A percentile compares a stretch with the other conserved stretches of the same genome.
These are phyloP conservation scores for Leptinotarsa haldemani DNA, from an alignment of 2,888 invertebrate species.

Conservation along the genomic window DNA sequence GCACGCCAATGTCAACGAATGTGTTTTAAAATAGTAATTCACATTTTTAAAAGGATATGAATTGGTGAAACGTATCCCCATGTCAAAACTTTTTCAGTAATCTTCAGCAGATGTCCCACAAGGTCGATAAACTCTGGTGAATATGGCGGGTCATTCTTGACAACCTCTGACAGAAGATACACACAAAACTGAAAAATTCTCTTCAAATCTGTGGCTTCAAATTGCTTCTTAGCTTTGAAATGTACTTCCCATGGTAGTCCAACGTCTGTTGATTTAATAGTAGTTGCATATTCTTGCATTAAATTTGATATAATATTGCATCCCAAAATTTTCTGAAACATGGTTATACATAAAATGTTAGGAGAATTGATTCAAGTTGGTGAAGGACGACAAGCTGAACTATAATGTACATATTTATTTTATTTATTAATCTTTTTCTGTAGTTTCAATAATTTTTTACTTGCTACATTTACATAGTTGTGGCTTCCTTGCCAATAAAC, in stretches of 20 bases:
- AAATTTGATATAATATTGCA: conserved; percentile 86
- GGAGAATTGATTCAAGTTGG: too few species aligned
- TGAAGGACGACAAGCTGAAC: too few species aligned
- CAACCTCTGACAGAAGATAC: conserved; percentile 72
- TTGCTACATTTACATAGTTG: too few species aligned
- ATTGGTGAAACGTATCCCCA: conserved; percentile 83
- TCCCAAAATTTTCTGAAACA: conserved; percentile 80
- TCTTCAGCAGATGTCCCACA: conserved; percentile 78
- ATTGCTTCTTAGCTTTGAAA: conserved; percentile 83
- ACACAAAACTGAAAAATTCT: conserved; percentile 82
- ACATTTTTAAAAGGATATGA: conserved; percentile 58
- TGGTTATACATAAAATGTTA: too few species aligned
- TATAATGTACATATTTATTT: too few species aligned
- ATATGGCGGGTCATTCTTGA: conserved; percentile 67
- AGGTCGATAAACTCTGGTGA: conserved; percentile 70
- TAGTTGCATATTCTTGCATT: conserved; percentile 89
- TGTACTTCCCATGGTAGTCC: conserved; percentile 91
- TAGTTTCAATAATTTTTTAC: too few species aligned
- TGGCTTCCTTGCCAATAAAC: too few species aligned
- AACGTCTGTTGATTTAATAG: conserved; percentile 86
- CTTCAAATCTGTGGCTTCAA: conserved; percentile 84
- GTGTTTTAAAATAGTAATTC: not conserved
- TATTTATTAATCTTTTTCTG: too few species aligned
- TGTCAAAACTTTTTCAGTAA: conserved; percentile 81
- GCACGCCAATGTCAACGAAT: too few species aligned